Evolutionary conservation across 2,113 vertebrate species (phyloP), one percentile per base, ranked within the genome.

Genomic region (Corapipo altera): DNA sequence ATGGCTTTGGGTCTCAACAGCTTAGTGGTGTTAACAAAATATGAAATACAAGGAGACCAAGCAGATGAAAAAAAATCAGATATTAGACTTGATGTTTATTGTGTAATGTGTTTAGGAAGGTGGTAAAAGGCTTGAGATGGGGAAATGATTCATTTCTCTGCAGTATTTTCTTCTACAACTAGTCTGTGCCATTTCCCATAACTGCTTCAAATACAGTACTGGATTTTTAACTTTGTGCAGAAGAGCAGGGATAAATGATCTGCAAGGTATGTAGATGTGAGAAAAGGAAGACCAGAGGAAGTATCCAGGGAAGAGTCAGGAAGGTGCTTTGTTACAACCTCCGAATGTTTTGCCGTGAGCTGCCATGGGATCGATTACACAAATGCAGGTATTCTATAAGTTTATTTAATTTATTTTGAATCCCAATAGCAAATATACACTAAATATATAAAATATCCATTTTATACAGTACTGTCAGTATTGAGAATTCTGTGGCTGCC

Each of bases 321-420:
- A 54, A 43, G 8, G 3, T 72, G 18, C 61, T 89, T 62, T 12
- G 11, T 73, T 85, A 39, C 33, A 48, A 43, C 64, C n/a, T 93
- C 11, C 2, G 39, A 72, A 28, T 28, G 6, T 32, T 88, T 62
- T 57, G n/a, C 15, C 0, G 0, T 59, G 69, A 51, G 20, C 48
- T 39, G 2, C 15, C 33, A 49, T 20, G 61, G 67, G 72, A 91
- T 44, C 17, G 85, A 72, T 2, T 14, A 58, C 19, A 73, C 28
- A 41, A 55, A 23, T 30, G 15, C 64, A 58, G 44, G 28, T 89
- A 62, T 91, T 95, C 55, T 91, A 58, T 77, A 70, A 19, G 78
- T 94, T 97, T 88, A 88, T 81, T 97, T 97, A 96, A 96, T 92
- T 97, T 97, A 96, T 73, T 93, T 91, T 91, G 84, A 95, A 89